Evolutionary conservation across 2,888 invertebrate genomes (phyloP).

Genomic region (Phrixothrix hirtus): DNA sequence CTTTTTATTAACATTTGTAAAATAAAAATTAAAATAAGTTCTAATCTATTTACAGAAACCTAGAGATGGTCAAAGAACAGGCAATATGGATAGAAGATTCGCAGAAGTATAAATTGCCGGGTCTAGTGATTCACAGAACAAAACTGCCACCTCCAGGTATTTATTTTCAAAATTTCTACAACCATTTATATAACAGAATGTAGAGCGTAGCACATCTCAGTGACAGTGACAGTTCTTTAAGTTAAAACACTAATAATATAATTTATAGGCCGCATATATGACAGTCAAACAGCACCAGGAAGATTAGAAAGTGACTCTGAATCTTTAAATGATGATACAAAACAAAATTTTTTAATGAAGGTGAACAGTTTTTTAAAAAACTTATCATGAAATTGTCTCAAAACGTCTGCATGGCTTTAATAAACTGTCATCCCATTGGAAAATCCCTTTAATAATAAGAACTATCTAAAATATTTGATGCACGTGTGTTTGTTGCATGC

Average conservation of each 20-base stretch:
- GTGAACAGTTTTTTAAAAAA: constrained; percentile 24
- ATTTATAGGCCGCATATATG: constrained; percentile 41
- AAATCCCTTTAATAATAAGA: constrained; percentile 19
- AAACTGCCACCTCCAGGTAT: constrained; percentile 70
- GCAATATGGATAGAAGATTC: constrained; percentile 77
- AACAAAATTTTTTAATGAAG: constrained; percentile 24
- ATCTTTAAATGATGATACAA: constrained; percentile 15
- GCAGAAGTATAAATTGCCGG: constrained; percentile 72
- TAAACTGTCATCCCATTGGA: not conserved
- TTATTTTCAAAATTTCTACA: too few species aligned
- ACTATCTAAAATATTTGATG: constrained; percentile 31
- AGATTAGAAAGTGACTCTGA: constrained; percentile 45
- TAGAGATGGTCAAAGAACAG: constrained; percentile 69
- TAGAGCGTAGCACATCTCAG: too few species aligned
- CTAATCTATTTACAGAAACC: constrained; percentile 58
- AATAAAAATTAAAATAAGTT: too few species aligned
- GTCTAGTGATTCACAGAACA: constrained; percentile 65
- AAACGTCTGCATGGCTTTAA: constrained; percentile 24
- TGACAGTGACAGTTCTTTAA: not conserved
- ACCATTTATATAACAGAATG: too few species aligned
- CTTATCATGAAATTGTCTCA: constrained; percentile 8
- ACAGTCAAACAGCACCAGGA: constrained; percentile 56
- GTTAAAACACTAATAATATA: not conserved
- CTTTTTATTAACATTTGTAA: too few species aligned
- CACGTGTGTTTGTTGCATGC: constrained; percentile 47